A percentile compares a stretch with the other conserved stretches of the same genome.
phyloP scores from a whole-genome alignment of 2,113 vertebrate species.

The Podocnemis expansa region DNA sequence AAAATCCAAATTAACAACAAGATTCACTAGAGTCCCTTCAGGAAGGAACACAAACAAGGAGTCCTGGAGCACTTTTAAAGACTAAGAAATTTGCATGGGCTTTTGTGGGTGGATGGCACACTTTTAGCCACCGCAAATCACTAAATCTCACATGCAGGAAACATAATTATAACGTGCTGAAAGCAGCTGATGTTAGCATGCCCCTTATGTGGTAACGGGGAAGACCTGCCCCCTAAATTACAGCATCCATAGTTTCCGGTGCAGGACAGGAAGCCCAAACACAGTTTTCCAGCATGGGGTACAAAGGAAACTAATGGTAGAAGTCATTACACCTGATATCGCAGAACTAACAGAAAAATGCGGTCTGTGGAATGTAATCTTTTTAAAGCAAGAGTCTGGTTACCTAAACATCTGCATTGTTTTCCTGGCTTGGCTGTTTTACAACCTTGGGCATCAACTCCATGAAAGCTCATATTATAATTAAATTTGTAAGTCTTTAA shows the following conservation, averaged over 20 bases:
- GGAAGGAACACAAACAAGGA: neutral
- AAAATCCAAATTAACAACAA: neutral
- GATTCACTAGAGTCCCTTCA: fast-evolving
- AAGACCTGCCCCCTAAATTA: neutral
- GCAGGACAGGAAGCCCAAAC: neutral
- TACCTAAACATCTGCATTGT: neutral
- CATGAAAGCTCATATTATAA: too few relatives aligned
- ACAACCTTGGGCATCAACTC: neutral
- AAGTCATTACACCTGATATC: neutral
- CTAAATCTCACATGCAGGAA: too few relatives aligned
- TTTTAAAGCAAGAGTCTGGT: neutral
- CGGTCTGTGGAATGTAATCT: too few relatives aligned
- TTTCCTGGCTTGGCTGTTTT: neutral
- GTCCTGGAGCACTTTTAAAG: too few relatives aligned
- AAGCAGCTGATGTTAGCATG: too few relatives aligned
- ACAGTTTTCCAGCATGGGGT: neutral
- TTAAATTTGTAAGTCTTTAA: too few relatives aligned
- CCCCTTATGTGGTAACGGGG: too few relatives aligned
- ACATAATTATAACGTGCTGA: too few relatives aligned
- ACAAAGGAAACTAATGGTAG: neutral
- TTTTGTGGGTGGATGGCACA: too few relatives aligned
- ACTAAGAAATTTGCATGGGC: too few relatives aligned
- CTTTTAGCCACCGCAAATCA: too few relatives aligned
- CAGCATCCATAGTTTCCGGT: neutral
- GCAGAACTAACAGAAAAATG: neutral